Conservation (phyloP, 2,888 invertebrate genomes). For the Xylocampa areola region DNA sequence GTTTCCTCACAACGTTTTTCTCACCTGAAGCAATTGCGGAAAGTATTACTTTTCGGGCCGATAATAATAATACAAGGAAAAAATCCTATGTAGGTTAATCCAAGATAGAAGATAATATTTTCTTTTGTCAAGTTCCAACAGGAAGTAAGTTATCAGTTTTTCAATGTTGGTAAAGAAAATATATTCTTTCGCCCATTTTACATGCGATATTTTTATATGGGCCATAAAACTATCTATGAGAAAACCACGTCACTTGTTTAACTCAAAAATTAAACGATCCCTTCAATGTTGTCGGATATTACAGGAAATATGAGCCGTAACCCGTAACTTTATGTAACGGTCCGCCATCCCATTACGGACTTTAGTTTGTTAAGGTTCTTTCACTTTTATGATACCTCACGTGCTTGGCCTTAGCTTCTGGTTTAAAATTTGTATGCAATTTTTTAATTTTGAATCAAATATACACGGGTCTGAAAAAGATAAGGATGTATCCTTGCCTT, state of each 20-base stretch:
- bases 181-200: constrained; percentile 15
- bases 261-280: constrained; percentile 39
- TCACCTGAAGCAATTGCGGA: constrained; percentile 3
- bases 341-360: constrained; percentile 15
- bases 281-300: constrained; percentile 35
- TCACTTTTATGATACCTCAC: constrained; percentile 19
- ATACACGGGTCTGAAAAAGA: too few relatives aligned
- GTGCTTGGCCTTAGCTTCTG: neutral
- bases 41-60: neutral
- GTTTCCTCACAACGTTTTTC: neutral
- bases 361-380: constrained; percentile 11
- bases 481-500: too few relatives aligned
- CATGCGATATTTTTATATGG: constrained; percentile 29
- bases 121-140: constrained; percentile 29
- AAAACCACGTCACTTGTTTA: constrained; percentile 24
- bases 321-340: constrained; percentile 21
- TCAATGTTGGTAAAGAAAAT: constrained; percentile 12
- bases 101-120: constrained; percentile 28
- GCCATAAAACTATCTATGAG: constrained; percentile 36
- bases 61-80: constrained; percentile 14
- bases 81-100: constrained; percentile 21
- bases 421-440: too few relatives aligned
- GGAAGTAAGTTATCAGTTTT: constrained; percentile 23
- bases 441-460: too few relatives aligned
- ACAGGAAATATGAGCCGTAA: constrained; percentile 33